Conservation (phyloP, 1,140 invertebrate species). For the Brachionus koreanus region DNA sequence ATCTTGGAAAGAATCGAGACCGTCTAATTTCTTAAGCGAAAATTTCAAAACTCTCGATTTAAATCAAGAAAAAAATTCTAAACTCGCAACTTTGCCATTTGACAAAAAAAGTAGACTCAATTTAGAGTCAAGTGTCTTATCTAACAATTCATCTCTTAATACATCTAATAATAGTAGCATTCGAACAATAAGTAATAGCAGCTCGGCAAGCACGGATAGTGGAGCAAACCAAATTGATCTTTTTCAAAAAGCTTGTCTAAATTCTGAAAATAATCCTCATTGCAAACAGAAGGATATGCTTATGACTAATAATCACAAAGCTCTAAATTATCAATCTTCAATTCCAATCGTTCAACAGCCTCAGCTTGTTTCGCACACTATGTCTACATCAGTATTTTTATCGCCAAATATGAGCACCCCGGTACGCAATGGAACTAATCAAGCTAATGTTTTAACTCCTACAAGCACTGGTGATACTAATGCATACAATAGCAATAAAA, state of each 20-base stretch:
- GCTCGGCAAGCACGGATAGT: constrained; percentile 6
- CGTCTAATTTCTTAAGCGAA: not conserved
- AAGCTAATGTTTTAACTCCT: not conserved
- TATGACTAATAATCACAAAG: not conserved
- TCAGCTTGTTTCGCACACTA: not conserved
- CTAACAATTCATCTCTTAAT: not conserved
- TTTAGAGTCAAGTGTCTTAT: not conserved
- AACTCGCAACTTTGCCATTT: constrained; percentile 6
- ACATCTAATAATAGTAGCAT: constrained; percentile 25
- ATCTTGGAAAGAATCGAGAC: not conserved
- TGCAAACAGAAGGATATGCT: not conserved
- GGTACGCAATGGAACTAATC: not conserved
- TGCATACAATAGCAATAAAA: not conserved
- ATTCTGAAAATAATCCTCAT: not conserved
- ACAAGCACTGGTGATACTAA: not conserved
- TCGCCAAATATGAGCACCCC: constrained; percentile 2
- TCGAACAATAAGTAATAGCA: constrained; percentile 19
- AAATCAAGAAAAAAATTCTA: not conserved
- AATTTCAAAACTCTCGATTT: constrained; percentile 24
- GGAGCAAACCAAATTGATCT: not conserved
- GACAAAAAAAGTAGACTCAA: constrained; percentile 22
- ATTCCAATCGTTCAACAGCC: not conserved
- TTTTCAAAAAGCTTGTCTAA: not conserved
- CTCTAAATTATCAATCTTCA: not conserved
- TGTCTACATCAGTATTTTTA: not conserved